These are phyloP conservation scores for human DNA, from an alignment of 2,113 vertebrate genomes.

Conservation along the genomic window GRCh38 chr5:74269001-74269500, in stretches of 20 bases:
- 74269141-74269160: constrained; percentile 46
- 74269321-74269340: not conserved
- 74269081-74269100: not conserved
- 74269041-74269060: constrained; percentile 67
- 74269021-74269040: constrained; percentile 66
- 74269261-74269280: not conserved
- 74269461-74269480: not conserved
- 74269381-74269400: not conserved
- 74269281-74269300: not conserved
- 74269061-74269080: constrained; percentile 64
- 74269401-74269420: not conserved
- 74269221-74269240: constrained; percentile 27
- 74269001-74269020: constrained; percentile 30
- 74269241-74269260: constrained; percentile 7
- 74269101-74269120: constrained; percentile 53
- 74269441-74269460: not conserved
- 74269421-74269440: not conserved
- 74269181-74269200: not conserved
- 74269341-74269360: not conserved
- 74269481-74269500: constrained; percentile 28
- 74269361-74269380: not conserved
- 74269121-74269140: constrained; percentile 56
- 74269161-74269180: constrained; percentile 30
- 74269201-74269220: constrained; percentile 41
- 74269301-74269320: not conserved